A percentile compares a stretch with the other conserved stretches of the same genome.
Evolutionary conservation across 2,797 vertebrate genomes (phyloP).

Genomic region (Podarcis lilfordi): DNA sequence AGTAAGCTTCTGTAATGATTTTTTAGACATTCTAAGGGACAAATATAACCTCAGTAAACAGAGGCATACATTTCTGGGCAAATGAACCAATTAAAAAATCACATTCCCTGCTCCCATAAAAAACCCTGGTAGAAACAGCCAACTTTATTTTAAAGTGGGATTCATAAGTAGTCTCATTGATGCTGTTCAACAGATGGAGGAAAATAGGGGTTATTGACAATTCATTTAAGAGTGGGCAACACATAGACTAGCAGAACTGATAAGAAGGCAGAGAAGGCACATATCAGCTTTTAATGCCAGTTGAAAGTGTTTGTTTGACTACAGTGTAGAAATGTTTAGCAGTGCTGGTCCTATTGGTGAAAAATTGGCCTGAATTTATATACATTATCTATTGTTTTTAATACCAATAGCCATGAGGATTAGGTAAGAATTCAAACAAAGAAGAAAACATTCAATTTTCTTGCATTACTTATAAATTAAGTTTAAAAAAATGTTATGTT

Average conservation of each 20-base stretch:
- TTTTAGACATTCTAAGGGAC: not conserved
- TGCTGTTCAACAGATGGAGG: conserved; percentile 42
- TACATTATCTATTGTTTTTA: not conserved
- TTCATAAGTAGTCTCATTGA: conserved; percentile 33
- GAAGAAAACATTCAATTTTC: not conserved
- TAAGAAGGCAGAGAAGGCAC: not conserved
- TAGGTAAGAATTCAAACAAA: not conserved
- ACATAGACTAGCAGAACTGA: conserved; percentile 9
- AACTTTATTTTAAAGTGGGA: conserved; percentile 22
- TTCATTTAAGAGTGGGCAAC: conserved; percentile 16
- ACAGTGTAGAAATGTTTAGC: not conserved
- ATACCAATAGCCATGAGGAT: not conserved
- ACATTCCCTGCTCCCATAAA: not conserved
- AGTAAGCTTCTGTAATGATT: not conserved
- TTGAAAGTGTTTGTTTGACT: not conserved
- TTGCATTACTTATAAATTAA: not conserved
- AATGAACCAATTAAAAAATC: not conserved
- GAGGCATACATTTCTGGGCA: not conserved
- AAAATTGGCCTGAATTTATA: not conserved
- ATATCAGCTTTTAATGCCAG: conserved; percentile 7
- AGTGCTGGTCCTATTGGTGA: not conserved
- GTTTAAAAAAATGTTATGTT: not conserved
- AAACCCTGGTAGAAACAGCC: conserved; percentile 34
- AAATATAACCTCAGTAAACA: not conserved
- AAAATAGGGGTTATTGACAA: conserved; percentile 40